A percentile compares a stretch with the other conserved stretches of the same genome.
These are phyloP conservation scores for Trachelus troglodyta DNA, from an alignment of 2,888 invertebrate species.

Conservation along the genomic window DNA sequence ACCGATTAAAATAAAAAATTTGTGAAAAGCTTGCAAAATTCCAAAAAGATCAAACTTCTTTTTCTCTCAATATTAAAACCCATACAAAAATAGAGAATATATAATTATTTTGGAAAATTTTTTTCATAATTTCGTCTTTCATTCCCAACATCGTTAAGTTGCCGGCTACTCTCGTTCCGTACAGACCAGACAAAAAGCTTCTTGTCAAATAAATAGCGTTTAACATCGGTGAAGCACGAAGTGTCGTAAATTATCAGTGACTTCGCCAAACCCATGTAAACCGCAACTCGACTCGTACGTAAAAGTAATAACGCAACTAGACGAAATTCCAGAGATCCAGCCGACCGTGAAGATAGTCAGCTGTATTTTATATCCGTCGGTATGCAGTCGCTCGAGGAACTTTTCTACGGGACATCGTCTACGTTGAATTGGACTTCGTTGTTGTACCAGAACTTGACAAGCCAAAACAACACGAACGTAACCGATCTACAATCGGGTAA, in stretches of 20 bases:
- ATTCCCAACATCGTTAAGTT: too few species aligned
- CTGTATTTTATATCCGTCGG: constrained; percentile 5
- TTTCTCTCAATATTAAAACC: too few species aligned
- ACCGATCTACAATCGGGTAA: constrained; percentile 55
- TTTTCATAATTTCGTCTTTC: too few species aligned
- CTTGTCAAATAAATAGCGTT: neutral
- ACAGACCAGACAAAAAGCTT: neutral
- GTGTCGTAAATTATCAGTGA: neutral
- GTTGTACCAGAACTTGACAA: constrained; percentile 29
- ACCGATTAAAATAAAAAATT: neutral
- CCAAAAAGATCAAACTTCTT: too few species aligned
- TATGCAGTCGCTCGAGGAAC: constrained; percentile 49
- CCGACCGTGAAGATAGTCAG: too few species aligned
- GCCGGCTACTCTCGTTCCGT: too few species aligned
- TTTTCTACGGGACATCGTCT: constrained; percentile 38
- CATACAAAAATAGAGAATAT: too few species aligned
- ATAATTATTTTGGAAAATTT: too few species aligned
- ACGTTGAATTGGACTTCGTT: constrained; percentile 39
- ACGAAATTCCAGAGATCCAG: neutral
- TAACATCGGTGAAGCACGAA: too few species aligned
- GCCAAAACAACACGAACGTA: constrained; percentile 40
- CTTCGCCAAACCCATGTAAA: neutral
- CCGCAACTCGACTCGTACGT: neutral
- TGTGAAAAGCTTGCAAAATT: neutral
- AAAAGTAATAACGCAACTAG: neutral